Evolutionary conservation across 2,113 vertebrate species (phyloP).

Genomic region (Falco punctatus): DNA sequence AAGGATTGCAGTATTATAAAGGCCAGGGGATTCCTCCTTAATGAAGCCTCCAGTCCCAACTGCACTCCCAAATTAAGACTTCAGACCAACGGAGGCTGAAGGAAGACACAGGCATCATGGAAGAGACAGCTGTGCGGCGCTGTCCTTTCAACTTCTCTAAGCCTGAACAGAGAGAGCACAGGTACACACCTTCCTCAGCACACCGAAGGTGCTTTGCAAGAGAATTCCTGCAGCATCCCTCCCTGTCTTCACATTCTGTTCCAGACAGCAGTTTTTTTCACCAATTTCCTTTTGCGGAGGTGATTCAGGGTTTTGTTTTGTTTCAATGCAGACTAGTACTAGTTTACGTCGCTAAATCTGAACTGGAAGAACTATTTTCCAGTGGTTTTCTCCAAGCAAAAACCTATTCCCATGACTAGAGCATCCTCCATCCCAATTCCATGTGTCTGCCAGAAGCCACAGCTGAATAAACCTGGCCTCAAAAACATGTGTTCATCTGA

Average conservation of each 20-base stretch:
- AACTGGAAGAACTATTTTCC: constrained; percentile 1
- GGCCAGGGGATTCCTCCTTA: not conserved
- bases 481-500: not conserved
- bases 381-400: constrained; percentile 11
- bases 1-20: constrained; percentile 1
- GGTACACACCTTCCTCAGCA: not conserved
- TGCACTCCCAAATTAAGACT: not conserved
- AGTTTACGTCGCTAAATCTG: not conserved
- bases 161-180: not conserved
- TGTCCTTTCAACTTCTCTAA: not conserved
- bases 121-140: not conserved
- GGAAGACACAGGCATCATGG: not conserved
- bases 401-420: not conserved
- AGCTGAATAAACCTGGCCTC: constrained; percentile 46
- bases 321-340: not conserved
- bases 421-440: not conserved
- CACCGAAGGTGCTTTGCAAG: not conserved
- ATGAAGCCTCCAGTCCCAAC: not conserved
- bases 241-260: not conserved
- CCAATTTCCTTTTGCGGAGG: not conserved
- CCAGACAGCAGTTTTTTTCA: not conserved
- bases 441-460: constrained; percentile 7
- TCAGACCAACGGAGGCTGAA: not conserved
- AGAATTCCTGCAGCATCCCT: not conserved
- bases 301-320: not conserved